phyloP scores from a whole-genome alignment of 2,113 vertebrate species.

The Leptobrachium ailaonicum region DNA sequence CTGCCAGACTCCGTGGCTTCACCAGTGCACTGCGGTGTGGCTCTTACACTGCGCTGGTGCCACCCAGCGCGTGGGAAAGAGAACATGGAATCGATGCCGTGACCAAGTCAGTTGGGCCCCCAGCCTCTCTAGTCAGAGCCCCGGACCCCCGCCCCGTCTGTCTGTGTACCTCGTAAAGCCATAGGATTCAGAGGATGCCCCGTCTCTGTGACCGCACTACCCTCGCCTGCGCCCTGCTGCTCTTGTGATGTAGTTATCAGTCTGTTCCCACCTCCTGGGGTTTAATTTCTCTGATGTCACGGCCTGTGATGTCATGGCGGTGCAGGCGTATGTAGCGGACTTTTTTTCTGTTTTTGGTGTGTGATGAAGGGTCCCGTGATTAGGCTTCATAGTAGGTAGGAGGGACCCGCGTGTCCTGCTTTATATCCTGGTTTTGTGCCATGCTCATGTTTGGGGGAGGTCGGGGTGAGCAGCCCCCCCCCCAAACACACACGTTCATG shows the following conservation, averaged over 20 bases:
- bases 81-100: not conserved
- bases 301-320: no score
- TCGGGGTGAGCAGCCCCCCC: not conserved
- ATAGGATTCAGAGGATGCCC: constrained; percentile 39
- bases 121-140: not conserved
- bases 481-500: not conserved
- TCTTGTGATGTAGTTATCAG: constrained; percentile 16
- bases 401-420: constrained; percentile 16
- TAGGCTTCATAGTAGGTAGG: constrained; percentile 32
- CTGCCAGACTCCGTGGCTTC: constrained; percentile 31
- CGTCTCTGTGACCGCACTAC: constrained; percentile 26
- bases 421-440: constrained; percentile 33
- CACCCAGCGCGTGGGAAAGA: not conserved
- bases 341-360: constrained; percentile 12
- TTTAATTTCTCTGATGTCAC: no score
- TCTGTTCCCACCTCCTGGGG: constrained; percentile 5
- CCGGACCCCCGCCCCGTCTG: not conserved
- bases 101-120: not conserved
- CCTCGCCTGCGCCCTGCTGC: constrained; percentile 25
- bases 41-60: not conserved
- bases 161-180: constrained; percentile 34
- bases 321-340: not conserved
- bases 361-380: constrained; percentile 28
- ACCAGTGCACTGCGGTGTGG: constrained; percentile 4
- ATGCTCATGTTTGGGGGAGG: not conserved